These are phyloP conservation scores for Paraplagusia blochii DNA, from an alignment of 2,113 vertebrate species.

Conservation along the genomic window DNA sequence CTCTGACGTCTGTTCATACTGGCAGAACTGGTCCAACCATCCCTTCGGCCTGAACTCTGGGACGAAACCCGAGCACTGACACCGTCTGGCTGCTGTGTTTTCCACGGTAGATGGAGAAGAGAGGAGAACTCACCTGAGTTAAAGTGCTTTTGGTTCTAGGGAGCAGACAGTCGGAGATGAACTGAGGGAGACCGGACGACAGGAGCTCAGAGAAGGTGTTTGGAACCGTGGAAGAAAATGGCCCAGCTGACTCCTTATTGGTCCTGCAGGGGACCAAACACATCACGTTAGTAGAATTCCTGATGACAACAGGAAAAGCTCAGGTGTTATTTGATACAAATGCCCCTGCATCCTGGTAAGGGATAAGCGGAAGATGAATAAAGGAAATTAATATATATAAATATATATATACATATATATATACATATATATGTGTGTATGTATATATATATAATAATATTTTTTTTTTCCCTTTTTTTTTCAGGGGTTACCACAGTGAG, in stretches of 20 bases:
- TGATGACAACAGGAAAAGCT: too few relatives aligned
- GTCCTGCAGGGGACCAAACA: constrained; percentile 51
- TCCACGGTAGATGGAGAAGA: not conserved
- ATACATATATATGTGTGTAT: too few relatives aligned
- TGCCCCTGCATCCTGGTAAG: too few relatives aligned
- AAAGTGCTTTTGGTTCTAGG: constrained; percentile 86
- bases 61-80: constrained; percentile 34
- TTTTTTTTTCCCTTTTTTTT: too few relatives aligned
- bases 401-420: too few relatives aligned
- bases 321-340: too few relatives aligned
- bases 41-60: constrained; percentile 23
- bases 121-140: constrained; percentile 82
- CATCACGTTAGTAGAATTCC: not conserved
- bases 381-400: too few relatives aligned
- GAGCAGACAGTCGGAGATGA: constrained; percentile 83
- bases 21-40: constrained; percentile 47
- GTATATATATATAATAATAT: too few relatives aligned
- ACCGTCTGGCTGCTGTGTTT: not conserved
- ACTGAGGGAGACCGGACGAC: constrained; percentile 77
- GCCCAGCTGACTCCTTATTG: constrained; percentile 75
- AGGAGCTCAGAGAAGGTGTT: constrained; percentile 86
- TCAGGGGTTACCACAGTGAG: too few relatives aligned
- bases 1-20: constrained; percentile 48
- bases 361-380: too few relatives aligned
- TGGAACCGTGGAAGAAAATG: constrained; percentile 79